These are phyloP conservation scores for Anhinga anhinga DNA, from an alignment of 2,113 vertebrate species.

Conservation along the genomic window DNA sequence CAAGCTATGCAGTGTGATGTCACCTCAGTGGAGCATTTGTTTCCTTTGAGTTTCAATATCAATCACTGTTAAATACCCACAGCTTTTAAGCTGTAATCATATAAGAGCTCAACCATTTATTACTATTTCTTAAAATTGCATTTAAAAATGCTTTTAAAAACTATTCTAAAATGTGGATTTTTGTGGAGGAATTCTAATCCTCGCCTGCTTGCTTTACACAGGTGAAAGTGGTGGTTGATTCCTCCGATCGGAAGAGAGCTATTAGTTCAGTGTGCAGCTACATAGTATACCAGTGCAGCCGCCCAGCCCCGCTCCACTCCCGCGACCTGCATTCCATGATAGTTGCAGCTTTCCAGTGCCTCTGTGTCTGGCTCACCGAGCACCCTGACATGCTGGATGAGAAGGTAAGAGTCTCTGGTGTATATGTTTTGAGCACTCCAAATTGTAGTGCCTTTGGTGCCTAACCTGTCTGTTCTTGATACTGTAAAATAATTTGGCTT, in stretches of 20 bases:
- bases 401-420: conserved; percentile 73
- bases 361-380: conserved; percentile 94
- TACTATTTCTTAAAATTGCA: neutral
- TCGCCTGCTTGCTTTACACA: neutral
- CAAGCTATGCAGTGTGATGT: neutral
- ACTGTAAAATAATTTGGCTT: neutral
- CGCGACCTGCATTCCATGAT: conserved; percentile 98
- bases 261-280: conserved; percentile 90
- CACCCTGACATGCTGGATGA: conserved; percentile 93
- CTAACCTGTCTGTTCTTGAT: neutral
- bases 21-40: neutral
- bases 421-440: fast-evolving
- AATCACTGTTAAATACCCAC: neutral
- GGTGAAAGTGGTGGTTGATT: conserved; percentile 86
- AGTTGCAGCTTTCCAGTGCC: conserved; percentile 95
- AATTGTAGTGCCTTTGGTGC: neutral
- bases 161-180: neutral
- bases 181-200: neutral
- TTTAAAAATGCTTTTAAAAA: neutral
- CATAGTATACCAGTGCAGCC: conserved; percentile 94
- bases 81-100: neutral
- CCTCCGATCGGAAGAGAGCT: conserved; percentile 83
- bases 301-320: conserved; percentile 91
- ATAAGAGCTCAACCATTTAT: neutral
- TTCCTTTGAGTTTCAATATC: neutral